These are phyloP conservation scores for Cuculus canorus DNA, from an alignment of 2,797 vertebrate genomes.

Conservation along the genomic window DNA sequence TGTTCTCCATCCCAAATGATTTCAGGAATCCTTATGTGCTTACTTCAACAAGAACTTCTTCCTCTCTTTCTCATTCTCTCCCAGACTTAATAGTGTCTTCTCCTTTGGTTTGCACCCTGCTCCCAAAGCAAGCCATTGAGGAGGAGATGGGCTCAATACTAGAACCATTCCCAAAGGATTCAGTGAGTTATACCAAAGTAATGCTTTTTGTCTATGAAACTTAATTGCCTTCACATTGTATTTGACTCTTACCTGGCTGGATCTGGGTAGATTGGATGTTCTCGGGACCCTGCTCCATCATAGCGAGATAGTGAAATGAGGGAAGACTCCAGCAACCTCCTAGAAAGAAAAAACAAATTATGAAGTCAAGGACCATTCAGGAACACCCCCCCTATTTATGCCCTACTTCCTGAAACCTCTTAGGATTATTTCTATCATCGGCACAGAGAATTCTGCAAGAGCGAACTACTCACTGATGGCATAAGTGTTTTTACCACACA, in stretches of 20 bases:
- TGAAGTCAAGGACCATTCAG: slow-evolving; percentile 64
- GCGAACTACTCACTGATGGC: not conserved
- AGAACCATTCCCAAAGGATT: not conserved
- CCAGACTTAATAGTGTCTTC: not conserved
- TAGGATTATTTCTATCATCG: not conserved
- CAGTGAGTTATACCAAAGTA: not conserved
- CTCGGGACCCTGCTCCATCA: slow-evolving; percentile 95
- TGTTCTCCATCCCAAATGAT: not conserved
- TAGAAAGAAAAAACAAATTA: slow-evolving; percentile 76
- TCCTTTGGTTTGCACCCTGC: not conserved
- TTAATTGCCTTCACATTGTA: slow-evolving; percentile 7
- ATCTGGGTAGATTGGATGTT: slow-evolving; percentile 99
- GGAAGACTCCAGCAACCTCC: slow-evolving; percentile 96
- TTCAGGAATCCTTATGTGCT: not conserved
- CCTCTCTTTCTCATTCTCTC: not conserved
- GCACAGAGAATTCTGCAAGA: not conserved
- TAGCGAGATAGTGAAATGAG: slow-evolving; percentile 95
- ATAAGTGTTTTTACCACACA: not conserved
- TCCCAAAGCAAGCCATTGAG: not conserved
- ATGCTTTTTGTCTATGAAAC: not conserved
- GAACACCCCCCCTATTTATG: not conserved
- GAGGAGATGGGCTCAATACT: not conserved
- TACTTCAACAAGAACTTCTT: not conserved
- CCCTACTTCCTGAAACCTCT: not conserved
- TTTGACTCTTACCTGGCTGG: slow-evolving; percentile 89